Base-by-base conservation (phyloP, 2,888 invertebrate species). In the Agrotis puta region DNA sequence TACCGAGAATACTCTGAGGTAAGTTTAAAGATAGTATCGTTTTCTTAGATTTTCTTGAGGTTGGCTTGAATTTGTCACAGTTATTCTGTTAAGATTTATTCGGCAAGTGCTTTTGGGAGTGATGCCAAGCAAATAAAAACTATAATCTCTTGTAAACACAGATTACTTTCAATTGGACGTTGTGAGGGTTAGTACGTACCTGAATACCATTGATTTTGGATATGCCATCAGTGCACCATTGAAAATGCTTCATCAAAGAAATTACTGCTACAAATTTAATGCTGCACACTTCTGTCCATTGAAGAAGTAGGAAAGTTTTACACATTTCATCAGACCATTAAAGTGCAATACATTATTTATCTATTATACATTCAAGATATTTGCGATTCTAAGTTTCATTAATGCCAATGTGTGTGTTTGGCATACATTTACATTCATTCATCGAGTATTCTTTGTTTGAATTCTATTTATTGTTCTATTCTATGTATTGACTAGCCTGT, bases 361-460 rank as follows among this genome's bases (percentile, higher is more conserved):
- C 0, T n/a, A 58, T 45, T 81, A 81, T 27, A 56, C 78, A 82
- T 77, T 77, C 62, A 69, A 77, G 16, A 48, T 48, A 61, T 71
- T 70, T 53, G 48, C 51, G 48, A 78, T 64, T 64, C 62, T 63
- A 67, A 79, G 39, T 67, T 74, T 83, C 22, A 67, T 74, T 67
- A 72, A 79, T 47, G 27, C 53, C 6, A 56, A 45, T 59, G 24
- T 45, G n/a, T 50, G 13, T 56, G 47, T 53, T 54, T 79, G 24
- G 75, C 64, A 67, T 73, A 61, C 27, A 83, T 79, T 83, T 73
- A 47, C 74, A 79, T 79, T 83, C 74, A 79, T 79, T 79, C 83
- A 74, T 74, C 50, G 14, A 47, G 51, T 61, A 64, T 79, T 83
- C 56, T 64, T 53, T 45, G 64, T 63, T 43, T 14, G 48, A 18